phyloP scores from a whole-genome alignment of 2,888 invertebrate species.

The Brachylomia viminalis region DNA sequence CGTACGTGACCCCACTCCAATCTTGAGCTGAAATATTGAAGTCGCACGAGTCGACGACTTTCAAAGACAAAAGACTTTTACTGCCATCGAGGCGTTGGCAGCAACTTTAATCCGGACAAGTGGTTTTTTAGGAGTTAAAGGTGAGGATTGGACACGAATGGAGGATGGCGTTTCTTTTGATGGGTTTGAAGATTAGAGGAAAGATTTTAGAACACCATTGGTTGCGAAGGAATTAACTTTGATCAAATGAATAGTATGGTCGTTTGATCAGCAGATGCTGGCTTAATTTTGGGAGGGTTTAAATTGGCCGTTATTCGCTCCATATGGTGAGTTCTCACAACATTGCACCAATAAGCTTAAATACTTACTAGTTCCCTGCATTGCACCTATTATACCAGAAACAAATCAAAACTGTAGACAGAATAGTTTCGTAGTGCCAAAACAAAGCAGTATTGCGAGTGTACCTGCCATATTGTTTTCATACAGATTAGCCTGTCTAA shows the following conservation, averaged over 20 bases:
- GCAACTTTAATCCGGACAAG: slow-evolving; percentile 48
- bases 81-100: slow-evolving; percentile 30
- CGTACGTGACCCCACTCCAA: slow-evolving; percentile 49
- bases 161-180: slow-evolving; percentile 10
- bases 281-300: not conserved
- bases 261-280: not conserved
- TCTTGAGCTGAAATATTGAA: slow-evolving; percentile 53
- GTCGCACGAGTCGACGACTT: slow-evolving; percentile 36
- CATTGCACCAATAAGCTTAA: no score
- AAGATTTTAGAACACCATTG: not conserved
- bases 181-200: not conserved
- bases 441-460: not conserved
- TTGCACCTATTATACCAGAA: not conserved
- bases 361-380: no score
- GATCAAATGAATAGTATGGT: not conserved
- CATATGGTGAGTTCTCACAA: not conserved
- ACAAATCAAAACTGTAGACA: not conserved
- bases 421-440: not conserved
- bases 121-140: slow-evolving; percentile 49
- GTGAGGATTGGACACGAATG: slow-evolving; percentile 33
- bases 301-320: not conserved
- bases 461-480: not conserved
- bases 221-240: not conserved
- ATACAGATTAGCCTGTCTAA: not conserved
- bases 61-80: slow-evolving; percentile 57